These are phyloP conservation scores for Chloroceryle aenea DNA, from an alignment of 2,113 vertebrate species.

Conservation along the genomic window DNA sequence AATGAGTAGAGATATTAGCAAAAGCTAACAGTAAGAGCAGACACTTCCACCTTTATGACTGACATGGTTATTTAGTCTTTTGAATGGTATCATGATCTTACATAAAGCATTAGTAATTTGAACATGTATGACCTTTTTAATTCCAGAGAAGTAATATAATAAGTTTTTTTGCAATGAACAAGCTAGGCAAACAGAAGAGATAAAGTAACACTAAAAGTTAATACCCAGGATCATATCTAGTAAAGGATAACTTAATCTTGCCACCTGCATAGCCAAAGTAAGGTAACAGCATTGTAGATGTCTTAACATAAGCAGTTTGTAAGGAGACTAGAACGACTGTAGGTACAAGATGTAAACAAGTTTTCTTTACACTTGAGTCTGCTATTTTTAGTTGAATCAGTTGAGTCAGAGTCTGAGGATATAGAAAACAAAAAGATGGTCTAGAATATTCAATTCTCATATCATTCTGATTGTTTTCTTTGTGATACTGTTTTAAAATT, in stretches of 20 bases:
- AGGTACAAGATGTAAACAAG: not conserved
- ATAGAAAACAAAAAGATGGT: not conserved
- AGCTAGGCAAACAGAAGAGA: not conserved
- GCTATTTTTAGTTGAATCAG: not conserved
- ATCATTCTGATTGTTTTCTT: not conserved
- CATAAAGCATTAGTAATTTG: not conserved
- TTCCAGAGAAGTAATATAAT: not conserved
- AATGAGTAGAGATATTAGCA: not conserved
- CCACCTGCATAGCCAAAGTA: not conserved
- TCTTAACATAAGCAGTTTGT: not conserved
- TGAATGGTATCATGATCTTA: not conserved
- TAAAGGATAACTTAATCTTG: not conserved
- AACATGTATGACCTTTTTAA: not conserved
- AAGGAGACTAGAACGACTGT: not conserved
- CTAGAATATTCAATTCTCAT: not conserved
- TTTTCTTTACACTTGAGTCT: not conserved
- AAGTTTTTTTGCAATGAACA: not conserved
- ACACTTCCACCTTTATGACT: not conserved
- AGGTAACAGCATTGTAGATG: not conserved
- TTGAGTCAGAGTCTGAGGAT: not conserved
- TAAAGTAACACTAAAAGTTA: not conserved
- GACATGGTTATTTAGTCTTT: not conserved
- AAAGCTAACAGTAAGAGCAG: not conserved
- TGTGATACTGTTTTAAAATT: not conserved
- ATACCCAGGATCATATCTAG: not conserved